A percentile compares a stretch with the other conserved stretches of the same genome.
Evolutionary conservation across 64 coral and sea anemone species (phyloP).

Genomic region (Acropora tenuis): DNA sequence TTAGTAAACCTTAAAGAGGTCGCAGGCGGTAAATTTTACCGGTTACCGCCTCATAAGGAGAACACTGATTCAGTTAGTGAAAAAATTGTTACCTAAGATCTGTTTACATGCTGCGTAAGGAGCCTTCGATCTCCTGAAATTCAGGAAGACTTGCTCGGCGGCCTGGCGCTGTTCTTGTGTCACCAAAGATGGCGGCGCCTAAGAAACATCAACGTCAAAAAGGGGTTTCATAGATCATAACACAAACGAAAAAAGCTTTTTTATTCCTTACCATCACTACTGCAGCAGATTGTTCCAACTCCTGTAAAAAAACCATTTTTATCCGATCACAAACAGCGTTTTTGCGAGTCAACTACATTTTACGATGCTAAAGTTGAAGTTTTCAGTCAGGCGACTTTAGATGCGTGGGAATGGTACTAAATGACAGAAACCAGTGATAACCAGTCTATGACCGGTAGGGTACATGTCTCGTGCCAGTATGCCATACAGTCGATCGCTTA

Average conservation of each 20-base stretch:
- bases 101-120: slow-evolving; percentile 95
- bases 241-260: background rate
- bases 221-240: background rate
- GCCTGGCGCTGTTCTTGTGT: slow-evolving; percentile 88
- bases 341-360: slow-evolving; percentile 43
- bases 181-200: slow-evolving; percentile 81
- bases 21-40: too few relatives aligned
- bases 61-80: background rate
- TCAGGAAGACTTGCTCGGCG: slow-evolving; percentile 94
- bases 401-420: slow-evolving; percentile 7
- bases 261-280: slow-evolving; percentile 80
- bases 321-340: background rate
- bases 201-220: background rate
- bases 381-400: background rate
- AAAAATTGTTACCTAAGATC: slow-evolving; percentile 73
- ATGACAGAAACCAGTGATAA: background rate
- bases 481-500: too few relatives aligned
- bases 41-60: too few relatives aligned
- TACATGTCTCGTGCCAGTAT: too few relatives aligned
- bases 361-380: background rate
- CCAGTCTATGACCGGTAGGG: background rate
- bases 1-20: too few relatives aligned
- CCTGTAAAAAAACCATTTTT: slow-evolving; percentile 80
- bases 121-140: slow-evolving; percentile 82
- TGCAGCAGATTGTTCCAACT: slow-evolving; percentile 83